These are phyloP conservation scores for Drosophila suzukii DNA, from an alignment of 1,140 invertebrate species.

Conservation along the genomic window DNA sequence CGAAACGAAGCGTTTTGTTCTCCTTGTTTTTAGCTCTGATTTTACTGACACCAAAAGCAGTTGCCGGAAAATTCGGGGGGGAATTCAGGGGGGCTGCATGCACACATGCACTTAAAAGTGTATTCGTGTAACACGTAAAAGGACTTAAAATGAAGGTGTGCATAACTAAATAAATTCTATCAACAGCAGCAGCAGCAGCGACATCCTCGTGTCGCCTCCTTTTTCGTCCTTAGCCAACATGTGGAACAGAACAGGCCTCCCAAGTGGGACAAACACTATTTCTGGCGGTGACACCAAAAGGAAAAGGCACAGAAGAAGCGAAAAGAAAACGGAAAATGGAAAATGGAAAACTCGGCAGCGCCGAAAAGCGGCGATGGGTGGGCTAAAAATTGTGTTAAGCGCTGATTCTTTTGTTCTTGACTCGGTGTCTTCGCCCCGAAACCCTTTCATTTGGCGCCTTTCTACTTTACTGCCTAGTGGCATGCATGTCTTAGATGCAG, in stretches of 20 bases:
- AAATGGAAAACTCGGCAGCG: background rate
- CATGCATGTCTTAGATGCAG: slow-evolving; percentile 65
- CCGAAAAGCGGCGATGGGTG: slow-evolving; percentile 2
- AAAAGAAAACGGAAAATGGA: too few relatives aligned
- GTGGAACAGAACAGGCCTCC: slow-evolving; percentile 52
- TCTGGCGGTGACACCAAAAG: slow-evolving; percentile 45
- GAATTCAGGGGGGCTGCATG: background rate
- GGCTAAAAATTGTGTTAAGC: slow-evolving; percentile 75
- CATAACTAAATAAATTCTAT: slow-evolving; percentile 82
- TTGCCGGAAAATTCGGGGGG: background rate
- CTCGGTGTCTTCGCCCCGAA: slow-evolving; percentile 43
- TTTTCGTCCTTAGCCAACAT: slow-evolving; percentile 41
- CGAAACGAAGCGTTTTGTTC: slow-evolving; percentile 6
- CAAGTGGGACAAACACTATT: slow-evolving; percentile 55
- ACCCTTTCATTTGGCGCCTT: slow-evolving; percentile 73
- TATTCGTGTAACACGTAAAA: slow-evolving; percentile 77
- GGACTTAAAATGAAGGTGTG: slow-evolving; percentile 77
- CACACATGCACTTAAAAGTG: slow-evolving; percentile 57
- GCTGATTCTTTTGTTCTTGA: slow-evolving; percentile 80
- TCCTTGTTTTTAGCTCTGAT: slow-evolving; percentile 15
- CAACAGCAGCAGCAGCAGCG: slow-evolving; percentile 46
- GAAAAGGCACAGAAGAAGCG: slow-evolving; percentile 1
- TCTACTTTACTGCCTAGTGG: slow-evolving; percentile 68
- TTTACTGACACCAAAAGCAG: slow-evolving; percentile 20
- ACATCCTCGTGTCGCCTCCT: slow-evolving; percentile 32